Evolutionary conservation across 2,113 vertebrate species (phyloP).

Genomic region (Proteles cristata): DNA sequence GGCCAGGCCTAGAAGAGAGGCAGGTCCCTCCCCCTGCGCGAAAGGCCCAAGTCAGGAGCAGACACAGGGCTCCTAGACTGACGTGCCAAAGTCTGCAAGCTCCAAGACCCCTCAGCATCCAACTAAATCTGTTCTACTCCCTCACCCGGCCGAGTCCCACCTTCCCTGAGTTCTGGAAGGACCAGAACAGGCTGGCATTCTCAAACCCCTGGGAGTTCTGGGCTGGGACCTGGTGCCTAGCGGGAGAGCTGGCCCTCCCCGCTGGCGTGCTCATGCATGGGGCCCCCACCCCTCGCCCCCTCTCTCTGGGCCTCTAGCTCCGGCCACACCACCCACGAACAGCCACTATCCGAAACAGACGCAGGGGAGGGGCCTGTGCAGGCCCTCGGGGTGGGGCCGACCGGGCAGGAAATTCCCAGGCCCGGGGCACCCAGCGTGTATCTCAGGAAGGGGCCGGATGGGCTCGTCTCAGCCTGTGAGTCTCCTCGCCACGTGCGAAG

Average conservation of each 20-base stretch:
- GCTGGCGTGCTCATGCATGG: rapidly evolving
- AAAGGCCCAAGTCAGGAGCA: too few species aligned
- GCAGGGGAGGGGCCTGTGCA: not conserved
- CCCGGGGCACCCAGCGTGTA: not conserved
- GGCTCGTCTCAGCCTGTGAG: not conserved
- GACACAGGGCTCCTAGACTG: rapidly evolving
- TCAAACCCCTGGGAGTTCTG: not conserved
- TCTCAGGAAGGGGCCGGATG: not conserved
- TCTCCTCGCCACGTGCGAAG: not conserved
- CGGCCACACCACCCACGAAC: not conserved
- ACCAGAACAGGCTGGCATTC: rapidly evolving
- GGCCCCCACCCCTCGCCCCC: rapidly evolving
- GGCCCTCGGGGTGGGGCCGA: not conserved
- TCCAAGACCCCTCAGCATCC: rapidly evolving
- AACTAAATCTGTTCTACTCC: rapidly evolving
- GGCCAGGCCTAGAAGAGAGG: not conserved
- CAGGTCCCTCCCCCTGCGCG: rapidly evolving
- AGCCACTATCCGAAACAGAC: not conserved
- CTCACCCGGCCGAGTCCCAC: not conserved
- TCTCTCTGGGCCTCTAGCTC: not conserved
- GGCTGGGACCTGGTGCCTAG: rapidly evolving
- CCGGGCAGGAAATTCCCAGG: not conserved
- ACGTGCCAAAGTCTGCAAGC: rapidly evolving
- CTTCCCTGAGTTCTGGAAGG: not conserved
- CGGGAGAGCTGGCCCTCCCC: rapidly evolving